Base-by-base conservation (phyloP, 2,888 invertebrate species). In the Acrobasis consociella region DNA sequence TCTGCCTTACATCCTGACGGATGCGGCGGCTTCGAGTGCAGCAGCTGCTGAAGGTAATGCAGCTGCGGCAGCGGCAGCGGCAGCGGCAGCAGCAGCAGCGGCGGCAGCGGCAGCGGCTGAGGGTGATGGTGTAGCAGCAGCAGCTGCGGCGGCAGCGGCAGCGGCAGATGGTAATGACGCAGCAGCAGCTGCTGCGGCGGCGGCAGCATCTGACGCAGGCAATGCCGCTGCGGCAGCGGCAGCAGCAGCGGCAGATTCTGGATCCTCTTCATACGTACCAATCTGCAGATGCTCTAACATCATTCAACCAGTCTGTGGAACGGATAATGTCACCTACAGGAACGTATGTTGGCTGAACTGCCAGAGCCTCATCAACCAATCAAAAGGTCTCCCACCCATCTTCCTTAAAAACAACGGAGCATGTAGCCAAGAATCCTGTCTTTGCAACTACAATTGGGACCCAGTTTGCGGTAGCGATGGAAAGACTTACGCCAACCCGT, bases 381-480 rank as follows among this genome's bases (percentile, higher is more conserved):
- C 61, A 7, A 17, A 67, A 17, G 42, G 69, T 1, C 39, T 52
- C 65, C 70, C 39, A 49, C 63, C 15, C 62, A 75, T 72, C 46
- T n/a, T 13, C 46, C 46, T 13, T n/a, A 11, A 46, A 46, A 46
- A 46, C 15, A 1, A 46, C 46, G 49, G 49, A 11, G 22, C 58
- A 13, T 58, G 58, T 49, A 10, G 8, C 13, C 74, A 2, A 67
- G 70, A n/a, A 67, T 75, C 13, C 63, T 69, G 46, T n/a, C 3
- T 11, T 46, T 46, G 46, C 13, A 46, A n/a, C 46, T 46, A 13
- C 46, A 11, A 13, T 5, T 46, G 80, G 49, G 69, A 68, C 31
- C 75, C 76, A 0, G 77, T 83, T 0, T 83, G 82, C 62, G 82
- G 82, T 1, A 73, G 76, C 37, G 75, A 83, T 39, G 78, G 78